These are phyloP conservation scores for Ispidina picta DNA, from an alignment of 2,797 vertebrate species.

Conservation along the genomic window DNA sequence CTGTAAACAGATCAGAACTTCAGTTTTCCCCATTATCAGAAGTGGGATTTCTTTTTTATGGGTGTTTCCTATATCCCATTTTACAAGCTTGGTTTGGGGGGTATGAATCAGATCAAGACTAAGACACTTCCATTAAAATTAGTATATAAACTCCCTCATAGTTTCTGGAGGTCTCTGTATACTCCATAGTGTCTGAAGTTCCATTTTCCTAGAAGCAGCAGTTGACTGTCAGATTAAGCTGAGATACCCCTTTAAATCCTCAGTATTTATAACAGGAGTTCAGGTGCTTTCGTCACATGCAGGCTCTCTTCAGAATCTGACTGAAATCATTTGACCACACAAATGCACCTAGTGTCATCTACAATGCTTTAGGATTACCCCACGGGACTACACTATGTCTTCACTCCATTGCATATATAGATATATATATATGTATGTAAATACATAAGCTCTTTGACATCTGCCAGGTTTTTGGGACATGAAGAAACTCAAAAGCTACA, in stretches of 20 bases:
- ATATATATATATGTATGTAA: no score
- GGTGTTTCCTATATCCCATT: background rate
- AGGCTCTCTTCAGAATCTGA: background rate
- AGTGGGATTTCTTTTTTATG: background rate
- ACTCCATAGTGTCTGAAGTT: background rate
- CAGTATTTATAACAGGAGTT: background rate
- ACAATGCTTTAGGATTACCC: background rate
- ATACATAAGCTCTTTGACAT: background rate
- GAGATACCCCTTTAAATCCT: background rate
- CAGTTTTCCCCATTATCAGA: background rate
- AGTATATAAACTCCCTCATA: background rate
- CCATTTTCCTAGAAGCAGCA: background rate
- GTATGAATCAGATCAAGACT: background rate
- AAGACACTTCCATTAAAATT: background rate
- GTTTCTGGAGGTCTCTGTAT: background rate
- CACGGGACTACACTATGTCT: background rate
- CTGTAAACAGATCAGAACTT: background rate
- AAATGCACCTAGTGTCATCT: background rate
- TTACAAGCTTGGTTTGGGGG: background rate
- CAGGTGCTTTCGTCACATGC: background rate
- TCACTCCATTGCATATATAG: background rate
- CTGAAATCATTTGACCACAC: background rate
- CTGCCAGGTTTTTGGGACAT: background rate
- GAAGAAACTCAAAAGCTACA: background rate
- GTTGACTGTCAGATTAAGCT: background rate